These are phyloP conservation scores for Echinops telfairi DNA, from an alignment of 2,113 vertebrate genomes.

Conservation along the genomic window DNA sequence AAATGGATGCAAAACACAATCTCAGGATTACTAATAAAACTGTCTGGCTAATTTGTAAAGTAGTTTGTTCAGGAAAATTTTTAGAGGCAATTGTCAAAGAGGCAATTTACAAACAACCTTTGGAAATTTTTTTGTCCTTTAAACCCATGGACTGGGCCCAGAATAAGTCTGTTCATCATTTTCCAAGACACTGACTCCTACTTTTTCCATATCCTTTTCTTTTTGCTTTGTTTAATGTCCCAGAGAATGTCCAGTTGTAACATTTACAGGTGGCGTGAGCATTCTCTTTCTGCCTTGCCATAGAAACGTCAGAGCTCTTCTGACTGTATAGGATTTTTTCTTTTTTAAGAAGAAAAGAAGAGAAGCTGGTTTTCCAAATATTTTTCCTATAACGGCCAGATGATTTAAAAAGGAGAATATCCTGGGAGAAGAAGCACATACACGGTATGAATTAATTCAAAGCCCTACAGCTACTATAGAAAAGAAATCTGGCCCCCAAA, in stretches of 20 bases:
- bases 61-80: slow-evolving; percentile 25
- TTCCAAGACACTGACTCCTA: background rate
- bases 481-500: slow-evolving; percentile 48
- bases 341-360: background rate
- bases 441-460: slow-evolving; percentile 62
- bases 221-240: slow-evolving; percentile 34
- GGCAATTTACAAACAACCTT: slow-evolving; percentile 31
- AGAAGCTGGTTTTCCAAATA: slow-evolving; percentile 51
- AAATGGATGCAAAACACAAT: background rate
- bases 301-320: background rate
- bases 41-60: background rate
- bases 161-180: slow-evolving; percentile 31
- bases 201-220: slow-evolving; percentile 27
- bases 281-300: background rate
- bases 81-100: slow-evolving; percentile 35
- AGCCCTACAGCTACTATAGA: slow-evolving; percentile 9
- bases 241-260: slow-evolving; percentile 53
- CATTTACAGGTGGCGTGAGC: slow-evolving; percentile 39
- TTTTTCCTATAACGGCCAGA: slow-evolving; percentile 56
- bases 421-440: slow-evolving; percentile 39
- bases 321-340: slow-evolving; percentile 8
- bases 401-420: slow-evolving; percentile 48
- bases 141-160: slow-evolving; percentile 4
- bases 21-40: slow-evolving; percentile 28
- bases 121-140: background rate